Conservation (phyloP, 1,140 invertebrate genomes). For the Ganaspis sp. region DNA sequence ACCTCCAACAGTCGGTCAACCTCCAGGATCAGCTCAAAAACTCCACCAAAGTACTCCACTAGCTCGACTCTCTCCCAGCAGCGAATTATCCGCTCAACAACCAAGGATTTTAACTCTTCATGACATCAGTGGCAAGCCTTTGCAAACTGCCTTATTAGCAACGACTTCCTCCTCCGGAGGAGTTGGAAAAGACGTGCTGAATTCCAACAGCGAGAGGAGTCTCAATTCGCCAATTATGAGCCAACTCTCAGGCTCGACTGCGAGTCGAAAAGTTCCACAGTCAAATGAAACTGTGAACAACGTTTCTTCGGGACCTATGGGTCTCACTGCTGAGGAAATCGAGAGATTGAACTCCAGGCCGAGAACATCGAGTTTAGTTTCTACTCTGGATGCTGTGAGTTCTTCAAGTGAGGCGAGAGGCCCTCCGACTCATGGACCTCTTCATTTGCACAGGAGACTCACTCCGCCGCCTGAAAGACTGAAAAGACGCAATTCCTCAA, state of each 20-base stretch:
- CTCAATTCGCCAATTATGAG: conserved; percentile 94
- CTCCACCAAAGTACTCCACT: conserved; percentile 91
- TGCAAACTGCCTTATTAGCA: conserved; percentile 91
- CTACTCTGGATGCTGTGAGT: conserved; percentile 93
- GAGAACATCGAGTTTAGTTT: conserved; percentile 91
- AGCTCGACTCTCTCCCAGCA: conserved; percentile 92
- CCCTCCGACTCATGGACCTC: conserved; percentile 75
- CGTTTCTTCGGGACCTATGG: conserved; percentile 82
- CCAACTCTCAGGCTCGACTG: conserved; percentile 88
- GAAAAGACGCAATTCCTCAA: conserved; percentile 86
- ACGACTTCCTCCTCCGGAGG: conserved; percentile 91
- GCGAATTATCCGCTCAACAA: conserved; percentile 92
- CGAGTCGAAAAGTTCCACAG: conserved; percentile 81
- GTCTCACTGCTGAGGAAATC: conserved; percentile 94
- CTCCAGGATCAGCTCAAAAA: conserved; percentile 79
- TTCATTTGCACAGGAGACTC: conserved; percentile 80
- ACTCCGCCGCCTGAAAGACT: conserved; percentile 81
- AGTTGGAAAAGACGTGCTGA: conserved; percentile 87
- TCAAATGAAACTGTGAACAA: conserved; percentile 76
- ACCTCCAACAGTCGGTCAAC: conserved; percentile 81
- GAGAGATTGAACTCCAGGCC: conserved; percentile 92
- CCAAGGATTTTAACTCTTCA: conserved; percentile 93
- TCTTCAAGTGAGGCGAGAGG: conserved; percentile 91
- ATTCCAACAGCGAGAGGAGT: conserved; percentile 92
- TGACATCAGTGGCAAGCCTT: conserved; percentile 93